phyloP scores from a whole-genome alignment of 2,888 invertebrate species.

The Cosmia pyralina region DNA sequence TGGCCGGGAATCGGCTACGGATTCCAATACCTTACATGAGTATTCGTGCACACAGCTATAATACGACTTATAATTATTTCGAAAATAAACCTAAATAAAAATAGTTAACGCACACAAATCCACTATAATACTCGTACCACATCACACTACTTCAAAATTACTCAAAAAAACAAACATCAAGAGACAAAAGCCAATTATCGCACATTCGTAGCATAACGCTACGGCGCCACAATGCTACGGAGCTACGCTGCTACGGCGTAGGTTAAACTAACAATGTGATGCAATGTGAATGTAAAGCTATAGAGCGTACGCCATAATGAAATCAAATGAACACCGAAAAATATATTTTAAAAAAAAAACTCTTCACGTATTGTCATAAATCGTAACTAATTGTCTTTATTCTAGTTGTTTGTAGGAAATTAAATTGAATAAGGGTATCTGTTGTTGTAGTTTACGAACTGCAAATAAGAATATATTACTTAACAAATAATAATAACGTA shows the following conservation, averaged over 20 bases:
- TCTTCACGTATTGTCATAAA: constrained; percentile 9
- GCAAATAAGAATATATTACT: no score
- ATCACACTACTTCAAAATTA: constrained; percentile 19
- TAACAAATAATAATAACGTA: no score
- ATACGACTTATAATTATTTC: background rate
- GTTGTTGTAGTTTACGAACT: no score
- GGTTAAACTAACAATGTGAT: constrained; percentile 32
- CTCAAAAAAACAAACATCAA: constrained; percentile 40
- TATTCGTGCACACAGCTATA: background rate
- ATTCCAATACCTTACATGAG: background rate
- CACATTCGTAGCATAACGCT: constrained; percentile 51
- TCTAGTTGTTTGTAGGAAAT: background rate
- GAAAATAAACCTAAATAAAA: background rate
- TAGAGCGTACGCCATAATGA: constrained; percentile 21
- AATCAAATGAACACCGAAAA: constrained; percentile 1
- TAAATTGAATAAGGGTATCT: background rate
- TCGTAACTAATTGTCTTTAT: no score
- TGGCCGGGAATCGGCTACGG: no score
- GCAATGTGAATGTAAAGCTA: background rate
- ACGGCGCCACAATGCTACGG: constrained; percentile 14
- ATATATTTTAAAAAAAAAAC: background rate
- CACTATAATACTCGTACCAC: no score
- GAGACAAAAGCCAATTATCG: constrained; percentile 66
- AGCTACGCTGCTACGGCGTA: constrained; percentile 23
- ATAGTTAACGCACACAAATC: background rate